phyloP scores from a whole-genome alignment of 2,113 vertebrate species.

The Psilopogon haemacephalus region DNA sequence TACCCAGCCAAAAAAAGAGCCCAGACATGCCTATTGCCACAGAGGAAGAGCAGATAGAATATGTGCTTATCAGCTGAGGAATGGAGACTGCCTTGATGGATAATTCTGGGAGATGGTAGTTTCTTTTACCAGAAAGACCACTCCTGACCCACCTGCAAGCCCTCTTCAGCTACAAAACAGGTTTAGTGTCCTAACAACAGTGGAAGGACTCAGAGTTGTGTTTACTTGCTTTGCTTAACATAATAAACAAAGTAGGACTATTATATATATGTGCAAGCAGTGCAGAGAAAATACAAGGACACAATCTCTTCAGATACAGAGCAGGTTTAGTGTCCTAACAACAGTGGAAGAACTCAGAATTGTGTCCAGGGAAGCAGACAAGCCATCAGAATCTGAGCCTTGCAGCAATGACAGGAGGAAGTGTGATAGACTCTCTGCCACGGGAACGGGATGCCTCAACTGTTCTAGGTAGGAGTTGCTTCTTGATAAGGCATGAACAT shows the following conservation, averaged over 20 bases:
- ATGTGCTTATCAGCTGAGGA: not conserved
- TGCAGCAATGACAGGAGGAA: not conserved
- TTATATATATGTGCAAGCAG: too few species aligned
- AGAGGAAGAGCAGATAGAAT: not conserved
- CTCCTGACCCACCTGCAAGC: not conserved
- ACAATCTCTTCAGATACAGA: not conserved
- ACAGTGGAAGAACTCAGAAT: not conserved
- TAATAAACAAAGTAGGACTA: too few species aligned
- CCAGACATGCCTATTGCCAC: not conserved
- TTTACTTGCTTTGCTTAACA: too few species aligned
- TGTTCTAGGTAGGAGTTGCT: not conserved
- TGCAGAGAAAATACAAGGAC: too few species aligned
- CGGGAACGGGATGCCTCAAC: rapidly evolving
- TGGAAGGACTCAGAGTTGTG: too few species aligned
- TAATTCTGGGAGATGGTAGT: not conserved
- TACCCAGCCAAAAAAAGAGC: not conserved
- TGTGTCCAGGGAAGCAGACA: not conserved
- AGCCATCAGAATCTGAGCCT: not conserved
- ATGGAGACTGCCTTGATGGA: not conserved
- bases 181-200: not conserved
- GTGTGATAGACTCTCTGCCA: not conserved
- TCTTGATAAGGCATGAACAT: too few species aligned
- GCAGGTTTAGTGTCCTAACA: not conserved
- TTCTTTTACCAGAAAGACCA: not conserved
- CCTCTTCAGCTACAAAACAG: not conserved